Percentiles rank a stretch among this genome's conserved stretches.
Evolutionary conservation across 92 coral and sea anemone genomes (phyloP).

Genomic region (Zoanthus sansibaricus): DNA sequence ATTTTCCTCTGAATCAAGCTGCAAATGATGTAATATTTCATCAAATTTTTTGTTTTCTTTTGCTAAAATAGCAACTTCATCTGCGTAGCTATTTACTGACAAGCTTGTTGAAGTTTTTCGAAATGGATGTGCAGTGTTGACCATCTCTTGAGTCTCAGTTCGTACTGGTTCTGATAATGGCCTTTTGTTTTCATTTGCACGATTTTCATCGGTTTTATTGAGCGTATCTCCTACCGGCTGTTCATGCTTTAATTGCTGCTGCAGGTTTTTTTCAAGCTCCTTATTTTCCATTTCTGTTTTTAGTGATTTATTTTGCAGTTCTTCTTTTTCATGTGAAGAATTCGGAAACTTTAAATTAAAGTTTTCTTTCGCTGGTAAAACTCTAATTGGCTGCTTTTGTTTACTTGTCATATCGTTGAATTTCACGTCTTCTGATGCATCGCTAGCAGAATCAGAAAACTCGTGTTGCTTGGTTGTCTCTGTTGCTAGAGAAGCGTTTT

Average conservation of each 20-base stretch:
- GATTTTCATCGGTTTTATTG: constrained; percentile 32
- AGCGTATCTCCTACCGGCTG: constrained; percentile 37
- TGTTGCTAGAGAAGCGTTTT: constrained; percentile 64
- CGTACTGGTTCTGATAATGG: constrained; percentile 33
- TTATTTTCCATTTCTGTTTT: constrained; percentile 74
- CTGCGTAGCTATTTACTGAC: constrained; percentile 69
- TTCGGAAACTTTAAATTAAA: constrained; percentile 62
- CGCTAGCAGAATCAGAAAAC: constrained; percentile 77
- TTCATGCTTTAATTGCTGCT: constrained; percentile 48
- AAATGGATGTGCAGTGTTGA: constrained; percentile 17
- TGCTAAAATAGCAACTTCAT: constrained; percentile 82
- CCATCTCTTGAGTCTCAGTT: constrained; percentile 33
- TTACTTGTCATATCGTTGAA: constrained; percentile 30
- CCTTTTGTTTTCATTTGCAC: constrained; percentile 59
- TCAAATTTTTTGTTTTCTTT: constrained; percentile 85
- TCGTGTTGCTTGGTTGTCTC: constrained; percentile 61
- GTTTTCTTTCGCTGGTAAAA: constrained; percentile 73
- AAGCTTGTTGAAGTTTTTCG: constrained; percentile 43
- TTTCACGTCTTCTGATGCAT: constrained; percentile 77
- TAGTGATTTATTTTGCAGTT: constrained; percentile 69
- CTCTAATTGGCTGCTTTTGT: constrained; percentile 57
- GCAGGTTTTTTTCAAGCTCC: constrained; percentile 39
- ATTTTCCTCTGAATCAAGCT: constrained; percentile 51
- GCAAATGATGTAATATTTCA: constrained; percentile 84
- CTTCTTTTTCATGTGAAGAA: constrained; percentile 70